Evolutionary conservation across 2,113 vertebrate species (phyloP), one percentile per base, ranked within the genome.

Genomic region (Misgurnus anguillicaudatus): DNA sequence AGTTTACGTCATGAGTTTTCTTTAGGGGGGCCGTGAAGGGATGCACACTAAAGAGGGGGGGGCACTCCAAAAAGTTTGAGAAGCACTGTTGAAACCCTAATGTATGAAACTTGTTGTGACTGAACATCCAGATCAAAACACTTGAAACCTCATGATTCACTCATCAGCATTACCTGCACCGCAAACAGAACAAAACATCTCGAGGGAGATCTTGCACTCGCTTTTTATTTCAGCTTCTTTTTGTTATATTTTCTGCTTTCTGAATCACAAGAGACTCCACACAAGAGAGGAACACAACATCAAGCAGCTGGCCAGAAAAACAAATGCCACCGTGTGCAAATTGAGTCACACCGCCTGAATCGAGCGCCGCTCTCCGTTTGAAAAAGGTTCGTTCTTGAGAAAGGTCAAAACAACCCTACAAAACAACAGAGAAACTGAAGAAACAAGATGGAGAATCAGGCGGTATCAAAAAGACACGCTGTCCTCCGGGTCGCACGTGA

Each of bases 241-340:
- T 9, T 8, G 17, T 11, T 39, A 53, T 36, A 24, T 68, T 39
- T 9, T 6, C 5, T 69, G 67, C 48, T 58, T 75, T 72, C 48
- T 31, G 51, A 70, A 80, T 78, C 57, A 72, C 74, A 72, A 80
- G 47, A 73, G 61, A 6, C 51, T 19, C 71, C 53, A 68, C 62
- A 47, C 53, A 57, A 19, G 14, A 51, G 48, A 51, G 48, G 13
- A 51, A 51, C 14, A 67, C 68, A 80, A 57, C 68, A 77, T 61
- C 69, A 41, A 58, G 51, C 77, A 24, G 77, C 39, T 48, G 53
- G 72, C 71, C 39, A 83, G 47, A 48, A 74, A 24, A 80, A 83
- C 77, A 87, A 85, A 86, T 83, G 79, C 77, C 83, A 83, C 73
- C 42, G 38, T 81, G 71, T 78, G 81, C 79, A 87, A 81, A 89